Percentiles rank a stretch among this genome's conserved stretches.
phyloP scores from a whole-genome alignment of 1,140 invertebrate species.

The Papilio machaon region DNA sequence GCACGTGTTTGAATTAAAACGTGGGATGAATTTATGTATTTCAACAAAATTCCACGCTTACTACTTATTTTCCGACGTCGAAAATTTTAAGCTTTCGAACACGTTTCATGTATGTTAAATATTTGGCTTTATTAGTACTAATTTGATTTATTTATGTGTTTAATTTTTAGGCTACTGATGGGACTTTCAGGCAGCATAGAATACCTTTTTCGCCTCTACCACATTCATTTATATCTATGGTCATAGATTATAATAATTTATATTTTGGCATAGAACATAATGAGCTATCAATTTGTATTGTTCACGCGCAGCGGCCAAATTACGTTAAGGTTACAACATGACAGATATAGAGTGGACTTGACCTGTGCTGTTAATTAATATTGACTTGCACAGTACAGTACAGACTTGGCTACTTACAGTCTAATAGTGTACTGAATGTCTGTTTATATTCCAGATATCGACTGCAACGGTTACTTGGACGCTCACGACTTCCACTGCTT shows the following conservation, averaged over 20 bases:
- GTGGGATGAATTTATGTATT: conserved; percentile 21
- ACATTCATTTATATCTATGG: neutral
- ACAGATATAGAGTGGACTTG: conserved; percentile 21
- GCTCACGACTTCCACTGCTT: conserved; percentile 91
- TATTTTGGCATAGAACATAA: conserved; percentile 18
- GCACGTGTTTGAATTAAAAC: neutral
- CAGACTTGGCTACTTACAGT: no score
- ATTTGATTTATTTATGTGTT: no score
- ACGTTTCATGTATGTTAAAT: neutral
- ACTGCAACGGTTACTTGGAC: conserved; percentile 91
- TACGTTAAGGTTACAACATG: neutral
- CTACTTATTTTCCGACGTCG: neutral
- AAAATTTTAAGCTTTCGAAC: neutral
- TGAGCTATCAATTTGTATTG: neutral
- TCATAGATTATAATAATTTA: neutral
- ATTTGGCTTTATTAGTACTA: neutral
- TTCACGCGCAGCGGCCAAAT: conserved; percentile 14
- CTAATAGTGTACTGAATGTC: no score
- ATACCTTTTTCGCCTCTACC: neutral
- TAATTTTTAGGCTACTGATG: neutral
- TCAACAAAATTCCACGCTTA: neutral
- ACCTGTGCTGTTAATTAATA: neutral
- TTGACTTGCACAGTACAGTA: neutral
- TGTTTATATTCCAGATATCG: conserved; percentile 87
- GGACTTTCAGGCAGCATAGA: no score